Percentiles rank a stretch among this genome's conserved stretches.
Conservation (phyloP, 2,888 invertebrate species). For the Microplitis manilae region DNA sequence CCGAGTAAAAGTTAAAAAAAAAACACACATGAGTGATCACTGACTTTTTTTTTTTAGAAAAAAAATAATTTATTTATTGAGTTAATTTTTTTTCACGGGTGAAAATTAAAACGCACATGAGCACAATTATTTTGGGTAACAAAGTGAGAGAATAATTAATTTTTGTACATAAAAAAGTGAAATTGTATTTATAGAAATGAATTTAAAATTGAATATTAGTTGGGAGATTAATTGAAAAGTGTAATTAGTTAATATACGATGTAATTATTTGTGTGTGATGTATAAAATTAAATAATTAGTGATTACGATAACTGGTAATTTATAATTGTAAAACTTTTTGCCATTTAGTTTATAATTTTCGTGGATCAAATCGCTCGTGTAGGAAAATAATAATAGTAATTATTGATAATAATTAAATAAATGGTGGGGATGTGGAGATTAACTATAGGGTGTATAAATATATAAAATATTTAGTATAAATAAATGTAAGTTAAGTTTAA, state of each 20-base stretch:
- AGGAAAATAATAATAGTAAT: neutral
- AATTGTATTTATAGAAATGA: neutral
- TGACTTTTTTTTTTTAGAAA: no score
- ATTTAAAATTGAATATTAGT: neutral
- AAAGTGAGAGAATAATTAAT: no score
- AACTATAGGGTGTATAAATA: neutral
- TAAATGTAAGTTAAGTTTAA: neutral
- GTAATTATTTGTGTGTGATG: neutral
- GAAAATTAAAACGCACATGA: no score
- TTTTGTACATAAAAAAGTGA: neutral
- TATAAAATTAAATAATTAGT: neutral
- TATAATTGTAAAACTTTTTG: neutral
- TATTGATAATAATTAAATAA: neutral
- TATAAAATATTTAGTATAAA: neutral
- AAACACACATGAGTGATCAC: no score
- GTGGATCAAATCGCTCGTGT: constrained; percentile 4
- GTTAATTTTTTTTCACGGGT: no score
- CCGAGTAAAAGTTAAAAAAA: no score
- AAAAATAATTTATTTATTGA: no score
- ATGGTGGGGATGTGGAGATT: neutral
- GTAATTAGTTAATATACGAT: neutral
- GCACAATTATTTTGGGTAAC: no score
- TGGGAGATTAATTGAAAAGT: neutral
- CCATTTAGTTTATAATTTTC: constrained; percentile 11
- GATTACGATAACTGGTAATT: neutral